These are phyloP conservation scores for Isichthys henryi DNA, from an alignment of 2,113 vertebrate species.

Conservation along the genomic window DNA sequence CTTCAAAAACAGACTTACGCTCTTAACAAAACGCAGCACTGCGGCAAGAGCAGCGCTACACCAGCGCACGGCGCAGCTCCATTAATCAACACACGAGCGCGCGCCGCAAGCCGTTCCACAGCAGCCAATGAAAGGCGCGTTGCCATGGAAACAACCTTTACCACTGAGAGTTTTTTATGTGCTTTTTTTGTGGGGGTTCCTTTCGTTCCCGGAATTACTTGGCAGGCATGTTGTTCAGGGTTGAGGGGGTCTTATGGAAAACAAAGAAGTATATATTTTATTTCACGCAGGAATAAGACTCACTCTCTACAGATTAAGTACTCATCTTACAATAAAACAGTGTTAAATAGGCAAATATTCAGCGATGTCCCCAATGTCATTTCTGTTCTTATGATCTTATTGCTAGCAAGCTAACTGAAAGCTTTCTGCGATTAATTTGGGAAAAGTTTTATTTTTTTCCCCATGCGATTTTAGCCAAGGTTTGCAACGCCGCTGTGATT, in stretches of 20 bases:
- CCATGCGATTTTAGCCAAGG: not conserved
- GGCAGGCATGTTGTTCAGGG: constrained; percentile 26
- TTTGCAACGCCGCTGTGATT: not conserved
- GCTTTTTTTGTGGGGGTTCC: constrained; percentile 45
- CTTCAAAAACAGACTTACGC: constrained; percentile 4
- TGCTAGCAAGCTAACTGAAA: not conserved
- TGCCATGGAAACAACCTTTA: constrained; percentile 72
- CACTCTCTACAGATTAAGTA: not conserved
- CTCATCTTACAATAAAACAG: not conserved
- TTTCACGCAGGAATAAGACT: not conserved
- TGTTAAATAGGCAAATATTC: not conserved
- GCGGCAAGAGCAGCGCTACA: not conserved
- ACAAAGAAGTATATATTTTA: not conserved
- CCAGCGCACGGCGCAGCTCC: constrained; percentile 27
- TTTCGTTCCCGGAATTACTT: constrained; percentile 43
- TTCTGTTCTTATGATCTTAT: not conserved
- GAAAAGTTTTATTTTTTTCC: not conserved
- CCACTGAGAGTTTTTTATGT: constrained; percentile 58
- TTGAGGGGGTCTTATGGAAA: not conserved
- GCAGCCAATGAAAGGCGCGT: constrained; percentile 57
- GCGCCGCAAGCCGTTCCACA: constrained; percentile 47
- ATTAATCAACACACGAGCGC: constrained; percentile 55
- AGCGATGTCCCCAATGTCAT: not conserved
- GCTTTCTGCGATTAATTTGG: not conserved
- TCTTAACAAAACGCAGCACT: constrained; percentile 4